A percentile compares a stretch with the other conserved stretches of the same genome.
phyloP scores from a whole-genome alignment of 2,888 invertebrate genomes.

The Acrobasis consociella region DNA sequence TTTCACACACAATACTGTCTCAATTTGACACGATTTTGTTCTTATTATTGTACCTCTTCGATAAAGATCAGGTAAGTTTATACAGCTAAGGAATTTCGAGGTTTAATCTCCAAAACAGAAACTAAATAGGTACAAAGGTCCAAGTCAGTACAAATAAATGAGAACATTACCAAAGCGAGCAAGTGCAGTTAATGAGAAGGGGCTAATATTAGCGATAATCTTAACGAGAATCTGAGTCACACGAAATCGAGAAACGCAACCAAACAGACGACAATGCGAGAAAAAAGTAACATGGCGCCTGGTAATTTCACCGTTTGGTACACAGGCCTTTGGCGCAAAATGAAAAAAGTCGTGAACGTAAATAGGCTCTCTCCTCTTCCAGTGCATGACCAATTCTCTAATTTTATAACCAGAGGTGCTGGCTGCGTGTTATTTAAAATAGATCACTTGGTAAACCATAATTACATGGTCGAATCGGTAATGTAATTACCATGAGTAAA shows the following conservation, averaged over 20 bases:
- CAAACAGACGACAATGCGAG: constrained; percentile 65
- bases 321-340: constrained; percentile 55
- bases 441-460: constrained; percentile 37
- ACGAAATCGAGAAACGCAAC: constrained; percentile 60
- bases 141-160: not conserved
- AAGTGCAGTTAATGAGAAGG: constrained; percentile 8
- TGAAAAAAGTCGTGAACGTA: constrained; percentile 66
- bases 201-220: constrained; percentile 45
- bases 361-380: constrained; percentile 60
- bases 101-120: too few relatives aligned
- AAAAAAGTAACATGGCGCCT: constrained; percentile 65
- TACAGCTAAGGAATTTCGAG: too few relatives aligned
- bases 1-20: too few relatives aligned
- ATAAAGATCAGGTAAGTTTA: too few relatives aligned
- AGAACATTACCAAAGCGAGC: not conserved
- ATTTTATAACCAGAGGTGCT: constrained; percentile 57
- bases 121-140: too few relatives aligned
- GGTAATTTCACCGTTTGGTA: constrained; percentile 67
- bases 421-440: constrained; percentile 37
- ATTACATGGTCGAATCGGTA: not conserved
- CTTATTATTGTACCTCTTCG: too few relatives aligned
- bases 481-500: constrained; percentile 5
- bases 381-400: constrained; percentile 75
- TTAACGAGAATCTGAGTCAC: constrained; percentile 71
- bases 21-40: too few relatives aligned